Evolutionary conservation across 2,113 vertebrate genomes (phyloP).

Genomic region (Hiodon alosoides): DNA sequence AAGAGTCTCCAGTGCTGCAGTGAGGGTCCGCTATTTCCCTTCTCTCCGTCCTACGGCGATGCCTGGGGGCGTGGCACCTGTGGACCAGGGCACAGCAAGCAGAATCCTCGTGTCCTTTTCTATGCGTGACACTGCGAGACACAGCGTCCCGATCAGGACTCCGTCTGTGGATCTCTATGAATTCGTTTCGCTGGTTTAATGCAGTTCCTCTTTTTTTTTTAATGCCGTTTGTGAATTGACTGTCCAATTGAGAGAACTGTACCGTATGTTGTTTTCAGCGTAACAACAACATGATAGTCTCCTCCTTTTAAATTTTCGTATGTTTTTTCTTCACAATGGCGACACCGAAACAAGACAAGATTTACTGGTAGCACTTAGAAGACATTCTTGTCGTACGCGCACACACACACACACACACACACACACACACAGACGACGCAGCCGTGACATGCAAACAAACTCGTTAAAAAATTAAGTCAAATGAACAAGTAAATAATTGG

Average conservation of each 20-base stretch:
- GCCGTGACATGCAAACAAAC: constrained; percentile 56
- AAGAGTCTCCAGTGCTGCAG: neutral
- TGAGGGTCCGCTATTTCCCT: neutral
- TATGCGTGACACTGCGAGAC: neutral
- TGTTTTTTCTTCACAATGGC: constrained; percentile 40
- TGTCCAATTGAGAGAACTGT: neutral
- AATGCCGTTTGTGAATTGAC: neutral
- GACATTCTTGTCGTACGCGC: constrained; percentile 43
- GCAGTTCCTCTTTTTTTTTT: constrained; percentile 6
- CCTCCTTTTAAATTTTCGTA: constrained; percentile 40
- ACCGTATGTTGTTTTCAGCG: constrained; percentile 16
- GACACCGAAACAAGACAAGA: constrained; percentile 56
- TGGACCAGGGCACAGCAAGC: neutral
- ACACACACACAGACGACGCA: constrained; percentile 49
- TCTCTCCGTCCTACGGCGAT: neutral
- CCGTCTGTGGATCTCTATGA: neutral
- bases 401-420: constrained; percentile 23
- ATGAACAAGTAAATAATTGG: constrained; percentile 55
- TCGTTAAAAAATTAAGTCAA: constrained; percentile 40
- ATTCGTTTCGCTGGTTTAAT: neutral
- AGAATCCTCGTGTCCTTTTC: neutral
- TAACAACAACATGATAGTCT: constrained; percentile 47
- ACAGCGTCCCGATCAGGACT: neutral
- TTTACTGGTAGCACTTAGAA: constrained; percentile 61
- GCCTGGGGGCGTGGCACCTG: neutral